Conservation (phyloP, 2,113 vertebrate genomes). For the Scomber japonicus region DNA sequence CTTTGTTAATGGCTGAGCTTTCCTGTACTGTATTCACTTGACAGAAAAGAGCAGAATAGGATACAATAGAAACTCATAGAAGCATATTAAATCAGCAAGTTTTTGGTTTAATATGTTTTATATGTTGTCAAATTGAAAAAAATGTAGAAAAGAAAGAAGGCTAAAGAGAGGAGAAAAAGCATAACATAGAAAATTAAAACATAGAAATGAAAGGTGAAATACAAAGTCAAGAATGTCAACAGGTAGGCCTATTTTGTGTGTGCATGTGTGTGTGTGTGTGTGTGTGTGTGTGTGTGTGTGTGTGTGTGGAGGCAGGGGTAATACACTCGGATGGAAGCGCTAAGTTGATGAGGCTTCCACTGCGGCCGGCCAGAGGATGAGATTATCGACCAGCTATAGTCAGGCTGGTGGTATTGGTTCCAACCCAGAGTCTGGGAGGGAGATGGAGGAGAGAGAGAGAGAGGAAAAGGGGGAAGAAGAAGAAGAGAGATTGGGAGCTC, state of each 20-base stretch:
- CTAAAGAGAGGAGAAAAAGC: background rate
- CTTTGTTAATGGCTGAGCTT: constrained; percentile 24
- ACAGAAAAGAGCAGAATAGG: background rate
- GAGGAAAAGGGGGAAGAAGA: background rate
- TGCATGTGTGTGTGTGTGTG: constrained; percentile 11
- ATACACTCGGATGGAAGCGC: constrained; percentile 47
- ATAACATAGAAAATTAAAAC: background rate
- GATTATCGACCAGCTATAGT: constrained; percentile 65
- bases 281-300: constrained; percentile 10
- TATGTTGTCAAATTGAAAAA: constrained; percentile 3
- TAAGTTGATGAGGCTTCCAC: constrained; percentile 69
- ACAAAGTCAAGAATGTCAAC: constrained; percentile 42
- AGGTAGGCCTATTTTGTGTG: constrained; percentile 37
- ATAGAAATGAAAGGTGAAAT: background rate
- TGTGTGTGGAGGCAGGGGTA: constrained; percentile 16
- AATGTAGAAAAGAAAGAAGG: background rate
- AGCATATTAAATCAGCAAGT: background rate
- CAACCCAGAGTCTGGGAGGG: constrained; percentile 38
- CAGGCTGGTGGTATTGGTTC: constrained; percentile 48
- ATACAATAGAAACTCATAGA: background rate
- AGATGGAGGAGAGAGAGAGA: background rate
- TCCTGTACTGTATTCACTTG: background rate
- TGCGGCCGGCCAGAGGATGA: constrained; percentile 55
- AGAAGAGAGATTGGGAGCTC: background rate
- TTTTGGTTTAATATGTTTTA: background rate